Evolutionary conservation across 2,888 invertebrate species (phyloP).

Genomic region (Trachelus tabidus): DNA sequence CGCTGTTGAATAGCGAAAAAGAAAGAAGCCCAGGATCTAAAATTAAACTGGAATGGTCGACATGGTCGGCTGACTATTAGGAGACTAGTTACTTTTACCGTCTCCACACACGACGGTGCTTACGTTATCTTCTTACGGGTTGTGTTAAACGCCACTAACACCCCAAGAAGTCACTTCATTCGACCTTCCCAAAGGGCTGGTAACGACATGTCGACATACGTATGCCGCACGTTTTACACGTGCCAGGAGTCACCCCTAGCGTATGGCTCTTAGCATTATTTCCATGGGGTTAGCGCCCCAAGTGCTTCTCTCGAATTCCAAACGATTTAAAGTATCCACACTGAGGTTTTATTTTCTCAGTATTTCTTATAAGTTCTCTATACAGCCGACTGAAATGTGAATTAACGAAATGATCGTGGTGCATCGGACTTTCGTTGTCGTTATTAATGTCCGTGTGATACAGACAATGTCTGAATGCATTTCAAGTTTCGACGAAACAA

Average conservation of each 20-base stretch:
- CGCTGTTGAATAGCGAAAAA: neutral
- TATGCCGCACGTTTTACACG: slow-evolving; percentile 1
- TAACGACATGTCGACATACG: slow-evolving; percentile 9
- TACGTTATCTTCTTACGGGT: slow-evolving; percentile 2
- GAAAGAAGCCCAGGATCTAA: neutral
- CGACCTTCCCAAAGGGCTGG: neutral
- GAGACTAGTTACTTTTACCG: neutral
- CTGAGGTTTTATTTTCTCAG: neutral
- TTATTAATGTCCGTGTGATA: neutral
- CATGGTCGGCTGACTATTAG: neutral
- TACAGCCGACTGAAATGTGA: neutral
- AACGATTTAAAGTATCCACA: neutral
- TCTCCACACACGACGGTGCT: neutral
- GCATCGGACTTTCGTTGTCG: neutral
- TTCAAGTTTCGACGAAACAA: neutral
- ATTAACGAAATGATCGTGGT: neutral
- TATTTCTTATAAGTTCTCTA: neutral
- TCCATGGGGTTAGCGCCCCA: neutral
- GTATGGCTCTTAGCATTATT: neutral
- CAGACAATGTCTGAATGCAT: too few species aligned
- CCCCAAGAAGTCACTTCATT: neutral
- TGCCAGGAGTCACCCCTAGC: slow-evolving; percentile 1
- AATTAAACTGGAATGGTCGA: neutral
- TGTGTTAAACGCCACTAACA: slow-evolving; percentile 8
- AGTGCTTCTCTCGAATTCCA: neutral